Conservation (phyloP, 2,888 invertebrate genomes). For the Endotricha flammealis region DNA sequence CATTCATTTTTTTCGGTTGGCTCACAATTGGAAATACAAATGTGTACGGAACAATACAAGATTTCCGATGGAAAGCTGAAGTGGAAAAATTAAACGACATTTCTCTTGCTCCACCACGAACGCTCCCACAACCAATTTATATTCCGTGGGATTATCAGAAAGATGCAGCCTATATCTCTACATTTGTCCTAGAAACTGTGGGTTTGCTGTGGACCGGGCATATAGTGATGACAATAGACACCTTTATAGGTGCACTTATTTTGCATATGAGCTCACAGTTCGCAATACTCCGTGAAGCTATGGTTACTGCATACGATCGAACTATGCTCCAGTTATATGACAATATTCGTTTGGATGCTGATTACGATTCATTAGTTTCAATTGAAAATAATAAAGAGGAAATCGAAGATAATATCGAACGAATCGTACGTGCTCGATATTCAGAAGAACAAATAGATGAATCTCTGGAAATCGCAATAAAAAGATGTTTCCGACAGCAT, state of each 20-base stretch:
- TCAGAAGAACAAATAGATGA: slow-evolving; percentile 45
- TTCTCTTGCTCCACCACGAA: slow-evolving; percentile 38
- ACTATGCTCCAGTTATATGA: slow-evolving; percentile 41
- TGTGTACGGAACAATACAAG: slow-evolving; percentile 57
- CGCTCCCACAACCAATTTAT: slow-evolving; percentile 63
- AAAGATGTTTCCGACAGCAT: slow-evolving; percentile 59
- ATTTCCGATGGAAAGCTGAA: slow-evolving; percentile 53
- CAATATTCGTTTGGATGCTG: slow-evolving; percentile 23
- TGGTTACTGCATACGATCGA: slow-evolving; percentile 55
- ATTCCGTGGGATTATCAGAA: slow-evolving; percentile 68
- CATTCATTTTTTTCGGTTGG: slow-evolving; percentile 67
- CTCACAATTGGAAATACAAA: slow-evolving; percentile 60
- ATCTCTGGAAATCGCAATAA: slow-evolving; percentile 44
- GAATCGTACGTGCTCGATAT: slow-evolving; percentile 36
- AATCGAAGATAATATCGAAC: slow-evolving; percentile 35
- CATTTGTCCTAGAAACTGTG: slow-evolving; percentile 57
- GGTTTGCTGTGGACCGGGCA: slow-evolving; percentile 70
- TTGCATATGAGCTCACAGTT: slow-evolving; percentile 68
- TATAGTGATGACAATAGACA: slow-evolving; percentile 68
- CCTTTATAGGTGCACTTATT: slow-evolving; percentile 64
- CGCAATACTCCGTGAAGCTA: slow-evolving; percentile 52
- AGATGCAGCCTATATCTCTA: slow-evolving; percentile 49
- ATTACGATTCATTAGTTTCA: slow-evolving; percentile 15
- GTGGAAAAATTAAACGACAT: slow-evolving; percentile 45
- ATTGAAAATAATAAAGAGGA: slow-evolving; percentile 15